Percentiles rank a stretch among this genome's conserved stretches.
These are phyloP conservation scores for Helostoma temminkii DNA, from an alignment of 2,797 vertebrate genomes.

Conservation along the genomic window DNA sequence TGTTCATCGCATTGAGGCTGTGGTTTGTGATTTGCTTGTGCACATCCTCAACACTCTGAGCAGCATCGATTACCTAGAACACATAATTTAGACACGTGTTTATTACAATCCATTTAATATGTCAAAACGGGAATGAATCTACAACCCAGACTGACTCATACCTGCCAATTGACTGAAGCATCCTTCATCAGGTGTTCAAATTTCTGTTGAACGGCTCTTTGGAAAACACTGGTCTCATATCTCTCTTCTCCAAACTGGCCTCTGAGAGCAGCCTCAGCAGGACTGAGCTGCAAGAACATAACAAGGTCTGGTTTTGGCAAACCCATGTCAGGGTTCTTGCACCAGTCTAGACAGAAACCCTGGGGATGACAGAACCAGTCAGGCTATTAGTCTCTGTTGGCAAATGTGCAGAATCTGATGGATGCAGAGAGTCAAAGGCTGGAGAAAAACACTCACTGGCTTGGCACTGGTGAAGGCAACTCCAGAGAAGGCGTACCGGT, in stretches of 20 bases:
- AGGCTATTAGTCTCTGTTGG: background rate
- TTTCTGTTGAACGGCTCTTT: constrained; percentile 83
- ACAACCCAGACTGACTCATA: constrained; percentile 57
- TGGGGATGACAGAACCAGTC: constrained; percentile 58
- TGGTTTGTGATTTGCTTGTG: constrained; percentile 85
- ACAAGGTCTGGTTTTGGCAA: constrained; percentile 96
- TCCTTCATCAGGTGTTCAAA: constrained; percentile 90
- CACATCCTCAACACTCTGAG: constrained; percentile 87
- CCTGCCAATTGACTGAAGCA: constrained; percentile 91
- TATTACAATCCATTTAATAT: background rate
- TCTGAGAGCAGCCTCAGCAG: constrained; percentile 81
- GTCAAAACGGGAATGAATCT: background rate
- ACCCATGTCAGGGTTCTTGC: constrained; percentile 90
- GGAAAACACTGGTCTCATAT: constrained; percentile 90
- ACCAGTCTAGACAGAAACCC: constrained; percentile 94
- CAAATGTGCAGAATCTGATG: background rate
- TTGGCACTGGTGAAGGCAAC: constrained; percentile 96
- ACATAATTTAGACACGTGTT: background rate
- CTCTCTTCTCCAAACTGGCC: constrained; percentile 90
- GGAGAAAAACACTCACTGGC: constrained; percentile 83
- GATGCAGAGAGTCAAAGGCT: background rate
- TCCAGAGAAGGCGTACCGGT: constrained; percentile 96
- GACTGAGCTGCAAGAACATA: constrained; percentile 89
- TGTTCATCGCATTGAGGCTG: constrained; percentile 78
- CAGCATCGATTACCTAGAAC: constrained; percentile 87